These are phyloP conservation scores for Chiloscyllium plagiosum DNA, from an alignment of 2,113 vertebrate genomes.

Conservation along the genomic window DNA sequence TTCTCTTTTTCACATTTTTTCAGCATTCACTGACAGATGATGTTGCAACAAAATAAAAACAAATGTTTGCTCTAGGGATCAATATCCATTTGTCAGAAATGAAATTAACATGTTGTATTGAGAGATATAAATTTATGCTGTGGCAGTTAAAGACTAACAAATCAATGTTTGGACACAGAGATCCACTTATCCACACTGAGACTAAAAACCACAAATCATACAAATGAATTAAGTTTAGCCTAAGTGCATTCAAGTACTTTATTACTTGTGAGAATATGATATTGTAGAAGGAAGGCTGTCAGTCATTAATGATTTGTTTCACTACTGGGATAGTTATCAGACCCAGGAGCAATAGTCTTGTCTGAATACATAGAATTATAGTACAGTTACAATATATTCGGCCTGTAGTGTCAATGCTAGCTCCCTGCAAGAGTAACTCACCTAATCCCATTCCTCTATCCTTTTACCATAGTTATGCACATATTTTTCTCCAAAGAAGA, in stretches of 20 bases:
- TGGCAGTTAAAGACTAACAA: not conserved
- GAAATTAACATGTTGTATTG: not conserved
- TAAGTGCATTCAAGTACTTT: not conserved
- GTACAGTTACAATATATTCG: not conserved
- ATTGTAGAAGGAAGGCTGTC: not conserved
- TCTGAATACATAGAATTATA: not conserved
- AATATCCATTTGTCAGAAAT: not conserved
- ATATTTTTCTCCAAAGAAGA: too few relatives aligned
- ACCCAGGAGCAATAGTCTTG: not conserved
- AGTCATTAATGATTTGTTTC: not conserved
- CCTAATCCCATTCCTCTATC: not conserved
- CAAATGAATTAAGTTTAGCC: not conserved
- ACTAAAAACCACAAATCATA: not conserved
- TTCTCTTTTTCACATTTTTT: not conserved
- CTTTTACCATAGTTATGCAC: too few relatives aligned
- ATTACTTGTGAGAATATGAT: not conserved
- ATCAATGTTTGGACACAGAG: not conserved
- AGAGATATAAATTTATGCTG: not conserved
- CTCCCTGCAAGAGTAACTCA: not conserved
- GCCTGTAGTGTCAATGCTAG: not conserved
- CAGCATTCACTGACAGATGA: not conserved
- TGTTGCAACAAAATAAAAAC: not conserved
- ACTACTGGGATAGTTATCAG: not conserved
- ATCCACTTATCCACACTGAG: not conserved
- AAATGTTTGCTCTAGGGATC: not conserved